Base-by-base conservation (phyloP, 2,113 vertebrate genomes). In the Sigmodon hispidus region DNA sequence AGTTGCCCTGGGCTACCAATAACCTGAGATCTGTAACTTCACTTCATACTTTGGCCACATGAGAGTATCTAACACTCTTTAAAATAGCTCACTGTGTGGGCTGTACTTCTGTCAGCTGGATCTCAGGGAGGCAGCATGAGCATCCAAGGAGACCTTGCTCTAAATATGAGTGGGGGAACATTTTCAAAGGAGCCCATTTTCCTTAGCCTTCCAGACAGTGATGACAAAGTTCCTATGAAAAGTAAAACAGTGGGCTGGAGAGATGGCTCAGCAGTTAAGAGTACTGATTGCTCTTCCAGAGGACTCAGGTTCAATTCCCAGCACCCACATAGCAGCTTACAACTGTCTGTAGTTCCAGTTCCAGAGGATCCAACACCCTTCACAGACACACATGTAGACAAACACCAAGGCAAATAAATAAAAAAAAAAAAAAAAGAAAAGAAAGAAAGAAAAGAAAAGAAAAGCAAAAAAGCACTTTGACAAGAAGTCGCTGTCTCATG, bases 41-140 rank as follows among this genome's bases (percentile, higher is more conserved):
- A 26, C 87, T 75, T 88, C 87, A 69, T 63, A 92, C 43, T 93
- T 90, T 90, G 67, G 52, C 59, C 57, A 93, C 65, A 93, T 75
- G 75, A 93, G 92, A 90, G 75, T 80, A 92, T 84, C 90, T 92
- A 84, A 57, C 11, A 85, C 70, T 79, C 15, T 59, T 87, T 88
- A 85, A 96, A 96, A 90, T 83, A 83, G 86, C n/a, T 90, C 31
- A 73, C 12, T 88, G 24, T 45, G 75, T 94, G 63, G 89, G 87
- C 22, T 87, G 26, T 77, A 67, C 86, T 95, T 80, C 50, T 80
- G 52, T 80, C 50, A n/a, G 52, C 50, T n/a, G 36, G 10, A 57
- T 57, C 77, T 80, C 52, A 57, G 52, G 36, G 77, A 80, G 13
- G 12, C 77, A 57, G 50, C 8, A 24, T 80, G 36, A n/a, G 52